Evolutionary conservation across 53 echinoderm and acorn worm genomes (phyloP).

Genomic region (Apostichopus leukothele): DNA sequence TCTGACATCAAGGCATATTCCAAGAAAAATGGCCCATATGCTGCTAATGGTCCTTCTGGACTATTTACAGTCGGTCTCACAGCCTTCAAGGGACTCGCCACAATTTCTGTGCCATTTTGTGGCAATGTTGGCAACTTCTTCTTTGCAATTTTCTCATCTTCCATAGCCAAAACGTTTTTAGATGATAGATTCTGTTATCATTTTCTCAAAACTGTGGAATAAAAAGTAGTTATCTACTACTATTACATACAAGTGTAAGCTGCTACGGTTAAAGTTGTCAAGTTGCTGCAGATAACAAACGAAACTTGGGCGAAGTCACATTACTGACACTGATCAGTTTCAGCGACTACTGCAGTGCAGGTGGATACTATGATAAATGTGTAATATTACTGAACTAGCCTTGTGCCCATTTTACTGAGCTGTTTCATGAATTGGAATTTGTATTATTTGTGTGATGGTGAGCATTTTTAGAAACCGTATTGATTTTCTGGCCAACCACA

Average conservation of each 20-base stretch:
- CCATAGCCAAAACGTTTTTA: background rate
- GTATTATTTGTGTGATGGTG: too few species aligned
- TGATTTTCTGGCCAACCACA: too few species aligned
- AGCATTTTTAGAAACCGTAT: too few species aligned
- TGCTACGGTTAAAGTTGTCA: too few species aligned
- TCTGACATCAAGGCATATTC: constrained; percentile 97
- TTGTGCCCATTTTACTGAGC: too few species aligned
- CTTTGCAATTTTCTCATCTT: background rate
- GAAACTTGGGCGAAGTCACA: too few species aligned
- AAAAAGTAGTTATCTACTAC: background rate
- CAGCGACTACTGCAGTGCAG: background rate
- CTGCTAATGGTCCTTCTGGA: constrained; percentile 65
- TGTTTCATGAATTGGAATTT: too few species aligned
- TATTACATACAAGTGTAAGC: too few species aligned
- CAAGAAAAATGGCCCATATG: constrained; percentile 92
- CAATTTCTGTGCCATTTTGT: constrained; percentile 32
- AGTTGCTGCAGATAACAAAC: too few species aligned
- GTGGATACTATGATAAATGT: too few species aligned
- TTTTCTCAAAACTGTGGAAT: constrained; percentile 14
- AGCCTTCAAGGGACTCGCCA: constrained; percentile 38
- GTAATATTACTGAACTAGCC: too few species aligned
- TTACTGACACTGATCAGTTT: background rate
- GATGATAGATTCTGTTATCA: background rate
- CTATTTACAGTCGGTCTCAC: constrained; percentile 47
- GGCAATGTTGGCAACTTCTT: constrained; percentile 51